Base-by-base conservation (phyloP, 1,140 invertebrate species). In the Triops longicaudatus region DNA sequence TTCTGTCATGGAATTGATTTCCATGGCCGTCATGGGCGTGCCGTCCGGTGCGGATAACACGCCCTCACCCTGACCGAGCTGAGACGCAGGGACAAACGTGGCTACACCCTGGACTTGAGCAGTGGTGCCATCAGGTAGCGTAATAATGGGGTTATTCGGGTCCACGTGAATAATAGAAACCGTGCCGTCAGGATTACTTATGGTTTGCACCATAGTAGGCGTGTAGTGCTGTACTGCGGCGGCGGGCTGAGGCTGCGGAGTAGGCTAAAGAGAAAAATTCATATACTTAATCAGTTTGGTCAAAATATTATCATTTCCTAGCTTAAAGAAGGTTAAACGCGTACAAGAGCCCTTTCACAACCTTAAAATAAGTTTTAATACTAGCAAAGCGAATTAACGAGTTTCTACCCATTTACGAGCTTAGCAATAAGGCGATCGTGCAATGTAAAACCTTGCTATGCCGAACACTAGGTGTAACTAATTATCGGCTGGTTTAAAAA, bases 131-230 rank as follows among this genome's bases (percentile, higher is more conserved):
- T 98, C 96, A 1, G 95, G 93, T 82, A 98, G 87, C 26, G 95
- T 97, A 79, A 98, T 96, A 80, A 98, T 94, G 42, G 95, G 93
- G 85, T 93, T 95, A 81, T 91, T 94, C 50, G 95, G 94, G 87
- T 98, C 96, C 76, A 98, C 93, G 85, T 98, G 96, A 79, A 98
- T 96, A 75, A 98, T 92, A 31, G 95, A 97, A 73, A 98, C 94
- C 5, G 94, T 94, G 78, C 96, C 96, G 87, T 98, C 96, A 5
- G 95, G 92, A 86, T 98, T 98, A 79, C 93, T 96, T 83, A 97
- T 97, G 3, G 95, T 96, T 83, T 98, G 96, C 31, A 98, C 89
- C 81, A 98, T 93, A n/a, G 94, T 91, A 73, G 93, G 93, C 73
- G 92, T 89, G 86, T 93, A 95, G 91, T 26, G 42, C 77, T 27